phyloP scores from a whole-genome alignment of 2,888 invertebrate genomes.

The Heteropelma amictum region DNA sequence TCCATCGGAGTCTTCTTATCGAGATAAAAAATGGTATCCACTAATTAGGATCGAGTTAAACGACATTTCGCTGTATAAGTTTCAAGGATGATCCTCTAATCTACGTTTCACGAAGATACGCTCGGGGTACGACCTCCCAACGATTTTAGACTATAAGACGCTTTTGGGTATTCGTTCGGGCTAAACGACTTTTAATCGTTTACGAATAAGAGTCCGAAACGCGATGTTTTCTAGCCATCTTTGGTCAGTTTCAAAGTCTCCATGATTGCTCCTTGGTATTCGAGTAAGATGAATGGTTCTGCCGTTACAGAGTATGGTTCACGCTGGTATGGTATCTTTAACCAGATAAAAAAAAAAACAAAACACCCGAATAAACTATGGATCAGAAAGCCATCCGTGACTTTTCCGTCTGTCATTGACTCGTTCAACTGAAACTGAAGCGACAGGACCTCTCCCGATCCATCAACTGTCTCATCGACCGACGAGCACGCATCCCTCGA shows the following conservation, averaged over 20 bases:
- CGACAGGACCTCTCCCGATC: no score
- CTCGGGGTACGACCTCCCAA: not conserved
- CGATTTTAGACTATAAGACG: not conserved
- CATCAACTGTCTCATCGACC: no score
- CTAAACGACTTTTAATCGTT: not conserved
- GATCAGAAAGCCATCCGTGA: constrained; percentile 38
- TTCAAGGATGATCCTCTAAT: constrained; percentile 33
- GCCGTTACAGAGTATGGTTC: not conserved
- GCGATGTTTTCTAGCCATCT: not conserved
- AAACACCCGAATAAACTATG: constrained; percentile 30
- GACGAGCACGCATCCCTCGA: constrained; percentile 40
- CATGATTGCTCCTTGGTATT: constrained; percentile 11
- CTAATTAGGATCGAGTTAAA: constrained; percentile 62
- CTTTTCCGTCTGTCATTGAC: constrained; percentile 41
- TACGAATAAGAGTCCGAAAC: not conserved
- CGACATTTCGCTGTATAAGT: constrained; percentile 46
- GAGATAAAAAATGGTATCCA: constrained; percentile 55
- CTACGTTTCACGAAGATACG: constrained; percentile 32
- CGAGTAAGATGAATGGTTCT: constrained; percentile 39
- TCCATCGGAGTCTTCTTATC: constrained; percentile 32
- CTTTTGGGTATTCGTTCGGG: not conserved
- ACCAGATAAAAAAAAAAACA: constrained; percentile 31
- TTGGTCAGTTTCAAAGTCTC: not conserved
- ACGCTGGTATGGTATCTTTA: not conserved
- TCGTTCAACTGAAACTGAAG: constrained; percentile 23